Conservation (phyloP, 2,797 vertebrate genomes). For the Propithecus perrieri region DNA sequence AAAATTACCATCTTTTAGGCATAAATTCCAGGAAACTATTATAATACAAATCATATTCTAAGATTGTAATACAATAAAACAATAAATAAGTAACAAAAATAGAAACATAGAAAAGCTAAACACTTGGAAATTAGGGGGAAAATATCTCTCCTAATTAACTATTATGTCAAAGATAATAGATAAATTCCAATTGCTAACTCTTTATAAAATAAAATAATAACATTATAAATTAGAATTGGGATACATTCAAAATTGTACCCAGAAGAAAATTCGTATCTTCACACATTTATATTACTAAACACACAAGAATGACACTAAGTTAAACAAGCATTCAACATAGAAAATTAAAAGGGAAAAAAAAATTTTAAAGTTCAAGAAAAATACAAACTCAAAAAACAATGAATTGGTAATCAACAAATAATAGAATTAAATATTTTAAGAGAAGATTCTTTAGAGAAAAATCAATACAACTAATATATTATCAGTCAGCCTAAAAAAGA, state of each 20-base stretch:
- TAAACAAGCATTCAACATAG: conserved; percentile 29
- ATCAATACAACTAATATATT: not conserved
- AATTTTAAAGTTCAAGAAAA: not conserved
- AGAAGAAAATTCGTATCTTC: not conserved
- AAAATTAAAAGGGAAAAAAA: conserved; percentile 1
- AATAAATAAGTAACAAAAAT: conserved; percentile 28
- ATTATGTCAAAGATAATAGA: conserved; percentile 21
- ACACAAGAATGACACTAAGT: conserved; percentile 18
- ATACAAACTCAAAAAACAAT: conserved; percentile 5
- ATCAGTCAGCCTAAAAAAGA: conserved; percentile 6
- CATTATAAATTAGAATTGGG: not conserved
- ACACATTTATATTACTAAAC: not conserved
- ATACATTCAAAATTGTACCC: conserved; percentile 28
- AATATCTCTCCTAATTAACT: conserved; percentile 21
- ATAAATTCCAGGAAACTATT: conserved; percentile 52
- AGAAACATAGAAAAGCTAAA: conserved; percentile 30
- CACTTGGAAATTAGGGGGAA: not conserved
- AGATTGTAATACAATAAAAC: conserved; percentile 28
- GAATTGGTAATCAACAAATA: conserved; percentile 1
- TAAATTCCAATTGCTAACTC: not conserved
- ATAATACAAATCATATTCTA: conserved; percentile 27
- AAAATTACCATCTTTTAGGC: conserved; percentile 52
- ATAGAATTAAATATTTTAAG: conserved; percentile 37
- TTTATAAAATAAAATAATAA: conserved; percentile 30
- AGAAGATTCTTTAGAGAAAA: not conserved